Evolutionary conservation across 2,888 invertebrate genomes (phyloP), one percentile per base, ranked within the genome.

Genomic region (Thecocarcelia acutangulata): DNA sequence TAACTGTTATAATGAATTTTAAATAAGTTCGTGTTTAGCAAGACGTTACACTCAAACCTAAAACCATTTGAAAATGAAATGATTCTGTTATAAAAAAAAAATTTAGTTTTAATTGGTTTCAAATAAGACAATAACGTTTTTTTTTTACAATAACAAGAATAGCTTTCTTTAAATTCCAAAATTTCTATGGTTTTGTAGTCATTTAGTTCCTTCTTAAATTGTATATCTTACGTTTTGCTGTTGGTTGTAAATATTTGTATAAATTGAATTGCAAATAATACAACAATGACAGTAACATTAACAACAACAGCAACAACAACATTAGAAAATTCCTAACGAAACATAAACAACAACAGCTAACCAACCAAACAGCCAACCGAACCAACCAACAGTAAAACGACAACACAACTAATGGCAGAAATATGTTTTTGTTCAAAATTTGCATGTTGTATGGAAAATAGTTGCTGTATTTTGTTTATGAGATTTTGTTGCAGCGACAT

Each of bases 401-500:
- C 15, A 15, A 46, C 48, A 56, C 52, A 58, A 56, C 80, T 81
- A 81, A 81, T 81, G 80, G 76, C 66, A 76, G 66, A 76, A 81
- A 76, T 81, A 76, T 81, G 76, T 81, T 81, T 76, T 76, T 81
- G 80, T 56, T 68, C 24, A 80, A 81, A n/a, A 81, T 81, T 81
- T 76, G 80, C 80, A 81, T 81, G 80, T 76, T 66, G 59, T 61
- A 37, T 56, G 64, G 46, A 52, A 75, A 59, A 69, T 64, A 58
- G 72, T 72, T 33, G 72, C 48, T 42, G 54, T 9, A 15, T 58
- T 58, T 46, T 46, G 73, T 73, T 73, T 64, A 64, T 69, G 69
- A 63, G 56, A 48, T 80, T 74, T 56, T 66, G 3, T 56, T 11
- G 12, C 33, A 59, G 15, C 17, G 15, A 40, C 12, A 21, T 13